Base-by-base conservation (phyloP, 1,140 invertebrate species). In the Drosophila watanabei region DNA sequence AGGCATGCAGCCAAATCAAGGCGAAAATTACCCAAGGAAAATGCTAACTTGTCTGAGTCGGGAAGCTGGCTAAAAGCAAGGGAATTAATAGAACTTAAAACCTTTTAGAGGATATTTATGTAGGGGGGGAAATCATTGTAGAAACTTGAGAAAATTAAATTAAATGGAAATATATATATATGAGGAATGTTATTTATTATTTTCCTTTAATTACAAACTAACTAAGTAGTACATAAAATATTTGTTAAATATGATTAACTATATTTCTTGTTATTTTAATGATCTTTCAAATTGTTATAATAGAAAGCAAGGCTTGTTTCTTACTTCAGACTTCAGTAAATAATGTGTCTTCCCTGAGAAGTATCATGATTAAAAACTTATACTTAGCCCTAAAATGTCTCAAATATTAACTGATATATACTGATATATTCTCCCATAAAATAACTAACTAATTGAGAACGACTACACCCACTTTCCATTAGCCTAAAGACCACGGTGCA, bases 1-100 rank as follows among this genome's bases (percentile, higher is more conserved):
- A 79, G 62, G 64, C 75, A 49, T 45, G 82, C 73, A 52, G 45
- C 32, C 20, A 52, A 43, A 68, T 43, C 54, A 75, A 76, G 65
- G 75, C 51, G 75, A 82, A 80, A 79, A 76, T 76, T 69, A 73
- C 45, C 35, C 48, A 65, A 63, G 51, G 68, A 70, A 24, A 61
- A 62, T 59, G 80, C 54, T 78, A 81, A 75, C 33, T 56, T 39
- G 33, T 39, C 33, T 24, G 52, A 20, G 52, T 7, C 33, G 3
- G 33, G 9, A 37, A 39, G 24, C 20, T 16, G 20, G 33, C 5
- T 24, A 14, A 24, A 18, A 6, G 5, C 8, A 2, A 33, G 24
- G 13, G 33, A 37, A 16, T 56, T 24, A 6, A 24, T 11, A 37
- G 14, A 24, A 24, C 33, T 24, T 3, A 4, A 9, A n/a, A 10